These are phyloP conservation scores for Montipora capitata DNA, from an alignment of 92 coral and sea anemone genomes.

Conservation along the genomic window DNA sequence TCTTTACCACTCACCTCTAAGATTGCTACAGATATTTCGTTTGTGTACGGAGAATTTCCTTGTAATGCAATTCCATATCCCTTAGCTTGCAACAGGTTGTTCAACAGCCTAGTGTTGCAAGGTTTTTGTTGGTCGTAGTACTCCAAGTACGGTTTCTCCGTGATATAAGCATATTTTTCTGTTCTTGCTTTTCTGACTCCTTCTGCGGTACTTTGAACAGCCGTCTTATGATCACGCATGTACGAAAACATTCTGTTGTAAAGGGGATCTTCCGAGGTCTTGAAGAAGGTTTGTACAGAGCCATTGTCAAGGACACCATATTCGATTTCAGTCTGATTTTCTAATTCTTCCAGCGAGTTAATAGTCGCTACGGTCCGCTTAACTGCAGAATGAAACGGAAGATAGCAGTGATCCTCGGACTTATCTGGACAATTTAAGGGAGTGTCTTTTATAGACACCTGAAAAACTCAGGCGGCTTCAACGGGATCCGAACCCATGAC, in stretches of 20 bases:
- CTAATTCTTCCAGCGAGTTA: slow-evolving; percentile 87
- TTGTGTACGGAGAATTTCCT: slow-evolving; percentile 85
- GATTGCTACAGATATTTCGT: slow-evolving; percentile 86
- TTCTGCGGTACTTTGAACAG: slow-evolving; percentile 67
- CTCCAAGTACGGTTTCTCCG: slow-evolving; percentile 86
- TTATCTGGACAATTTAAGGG: too few relatives aligned
- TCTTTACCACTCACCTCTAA: slow-evolving; percentile 64
- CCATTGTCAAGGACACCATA: slow-evolving; percentile 89
- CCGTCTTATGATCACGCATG: slow-evolving; percentile 76
- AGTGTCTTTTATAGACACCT: too few relatives aligned
- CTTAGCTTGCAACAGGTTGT: slow-evolving; percentile 85
- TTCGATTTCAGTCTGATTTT: slow-evolving; percentile 72
- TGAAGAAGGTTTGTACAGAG: slow-evolving; percentile 78
- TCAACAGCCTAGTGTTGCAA: slow-evolving; percentile 88
- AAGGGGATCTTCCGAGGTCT: slow-evolving; percentile 76
- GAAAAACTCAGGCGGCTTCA: too few relatives aligned
- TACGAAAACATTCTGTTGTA: slow-evolving; percentile 85
- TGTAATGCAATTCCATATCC: slow-evolving; percentile 97
- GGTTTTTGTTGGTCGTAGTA: slow-evolving; percentile 86
- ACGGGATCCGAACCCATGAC: too few relatives aligned
- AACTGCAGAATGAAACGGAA: slow-evolving; percentile 41
- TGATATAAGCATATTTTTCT: slow-evolving; percentile 90
- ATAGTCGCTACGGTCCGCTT: slow-evolving; percentile 79
- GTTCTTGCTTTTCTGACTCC: slow-evolving; percentile 81
- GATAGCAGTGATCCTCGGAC: too few relatives aligned